phyloP scores from a whole-genome alignment of 2,888 invertebrate species.

The Therioaphis trifolii region DNA sequence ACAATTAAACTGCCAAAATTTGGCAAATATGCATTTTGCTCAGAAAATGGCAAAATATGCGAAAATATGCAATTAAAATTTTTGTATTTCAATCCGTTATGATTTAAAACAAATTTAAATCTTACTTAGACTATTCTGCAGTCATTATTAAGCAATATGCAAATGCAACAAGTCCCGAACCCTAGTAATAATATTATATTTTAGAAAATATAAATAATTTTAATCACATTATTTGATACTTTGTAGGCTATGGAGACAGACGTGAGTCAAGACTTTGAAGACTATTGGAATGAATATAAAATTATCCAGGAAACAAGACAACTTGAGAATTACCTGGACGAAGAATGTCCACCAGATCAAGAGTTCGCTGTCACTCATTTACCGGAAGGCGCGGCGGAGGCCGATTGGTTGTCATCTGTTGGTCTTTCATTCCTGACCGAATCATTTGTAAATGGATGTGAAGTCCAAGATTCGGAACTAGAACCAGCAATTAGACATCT shows the following conservation, averaged over 20 bases:
- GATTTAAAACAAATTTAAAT: too few relatives aligned
- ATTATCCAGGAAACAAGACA: constrained; percentile 73
- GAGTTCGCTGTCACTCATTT: constrained; percentile 52
- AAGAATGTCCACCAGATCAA: constrained; percentile 71
- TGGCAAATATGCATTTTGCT: too few relatives aligned
- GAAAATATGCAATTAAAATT: too few relatives aligned
- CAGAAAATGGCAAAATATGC: too few relatives aligned
- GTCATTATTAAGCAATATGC: too few relatives aligned
- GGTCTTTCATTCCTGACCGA: constrained; percentile 79
- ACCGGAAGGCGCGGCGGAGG: constrained; percentile 76
- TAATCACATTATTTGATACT: neutral
- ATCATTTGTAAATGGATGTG: constrained; percentile 78
- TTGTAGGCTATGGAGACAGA: constrained; percentile 66
- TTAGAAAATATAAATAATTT: too few relatives aligned
- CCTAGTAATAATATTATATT: too few relatives aligned
- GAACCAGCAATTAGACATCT: constrained; percentile 73
- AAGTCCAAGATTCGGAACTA: constrained; percentile 76
- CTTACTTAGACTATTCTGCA: too few relatives aligned
- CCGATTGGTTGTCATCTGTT: constrained; percentile 80
- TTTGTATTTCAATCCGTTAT: too few relatives aligned
- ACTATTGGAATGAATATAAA: constrained; percentile 78
- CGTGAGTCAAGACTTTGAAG: constrained; percentile 71
- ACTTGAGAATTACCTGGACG: constrained; percentile 73
- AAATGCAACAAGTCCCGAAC: too few relatives aligned
- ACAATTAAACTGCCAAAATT: too few relatives aligned